These are phyloP conservation scores for Hyperopisus bebe DNA, from an alignment of 2,113 vertebrate species.

Conservation along the genomic window DNA sequence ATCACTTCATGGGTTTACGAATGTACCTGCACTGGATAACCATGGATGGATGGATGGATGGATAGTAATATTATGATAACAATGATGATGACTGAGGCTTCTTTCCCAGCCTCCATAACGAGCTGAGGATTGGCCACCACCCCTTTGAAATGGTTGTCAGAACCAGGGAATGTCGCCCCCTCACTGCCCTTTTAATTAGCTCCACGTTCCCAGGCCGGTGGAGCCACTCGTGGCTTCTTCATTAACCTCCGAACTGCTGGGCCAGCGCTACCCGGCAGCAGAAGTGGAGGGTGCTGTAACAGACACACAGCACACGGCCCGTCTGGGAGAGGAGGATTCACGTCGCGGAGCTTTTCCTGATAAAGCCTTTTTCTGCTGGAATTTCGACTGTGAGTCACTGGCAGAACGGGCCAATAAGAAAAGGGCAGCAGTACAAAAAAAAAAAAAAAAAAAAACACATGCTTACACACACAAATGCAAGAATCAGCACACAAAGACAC, in stretches of 20 bases:
- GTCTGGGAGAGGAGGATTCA: constrained; percentile 41
- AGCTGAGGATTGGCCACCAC: background rate
- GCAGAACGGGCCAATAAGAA: constrained; percentile 35
- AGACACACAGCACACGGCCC: constrained; percentile 29
- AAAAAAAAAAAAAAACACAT: background rate
- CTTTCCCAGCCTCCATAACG: background rate
- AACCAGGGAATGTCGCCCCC: constrained; percentile 17
- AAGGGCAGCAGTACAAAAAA: constrained; percentile 10
- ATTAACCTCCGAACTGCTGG: constrained; percentile 32
- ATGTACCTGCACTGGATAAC: background rate
- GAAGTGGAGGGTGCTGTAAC: constrained; percentile 15
- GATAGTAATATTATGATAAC: background rate
- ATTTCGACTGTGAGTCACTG: constrained; percentile 34
- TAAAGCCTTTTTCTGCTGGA: constrained; percentile 44
- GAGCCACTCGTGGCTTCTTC: constrained; percentile 19
- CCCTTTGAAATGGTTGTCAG: background rate
- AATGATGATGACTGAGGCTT: background rate
- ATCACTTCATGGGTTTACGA: background rate
- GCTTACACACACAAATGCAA: background rate
- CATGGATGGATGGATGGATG: background rate
- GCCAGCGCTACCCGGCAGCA: constrained; percentile 26
- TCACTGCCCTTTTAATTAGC: constrained; percentile 26
- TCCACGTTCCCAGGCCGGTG: constrained; percentile 29
- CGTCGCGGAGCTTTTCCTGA: constrained; percentile 47
- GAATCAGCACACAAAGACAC: background rate